Evolutionary conservation across 2,113 vertebrate species (phyloP).

Genomic region (Hoplias malabaricus): DNA sequence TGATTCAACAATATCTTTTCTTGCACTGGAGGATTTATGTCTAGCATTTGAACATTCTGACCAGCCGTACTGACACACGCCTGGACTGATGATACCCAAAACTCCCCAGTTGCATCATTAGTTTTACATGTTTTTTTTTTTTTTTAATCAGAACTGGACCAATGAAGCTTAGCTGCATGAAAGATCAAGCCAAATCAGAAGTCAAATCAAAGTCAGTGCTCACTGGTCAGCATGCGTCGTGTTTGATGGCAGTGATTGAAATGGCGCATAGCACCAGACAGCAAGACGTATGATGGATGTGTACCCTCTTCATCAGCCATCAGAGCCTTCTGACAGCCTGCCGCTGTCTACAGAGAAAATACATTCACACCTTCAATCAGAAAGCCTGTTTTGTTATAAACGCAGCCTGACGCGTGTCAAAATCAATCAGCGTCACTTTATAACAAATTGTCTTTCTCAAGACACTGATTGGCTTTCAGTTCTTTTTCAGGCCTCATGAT

Average conservation of each 20-base stretch:
- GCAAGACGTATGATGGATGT: conserved; percentile 2
- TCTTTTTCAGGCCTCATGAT: background rate
- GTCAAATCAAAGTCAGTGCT: background rate
- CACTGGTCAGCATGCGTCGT: background rate
- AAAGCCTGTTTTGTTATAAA: conserved; percentile 23
- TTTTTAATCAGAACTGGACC: background rate
- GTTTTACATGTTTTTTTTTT: background rate
- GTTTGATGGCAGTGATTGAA: background rate
- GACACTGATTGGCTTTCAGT: background rate
- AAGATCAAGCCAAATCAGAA: background rate
- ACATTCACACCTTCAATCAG: conserved; percentile 19
- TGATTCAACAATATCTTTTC: background rate
- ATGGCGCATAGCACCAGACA: background rate
- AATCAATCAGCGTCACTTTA: conserved; percentile 18
- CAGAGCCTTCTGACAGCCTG: conserved; percentile 8
- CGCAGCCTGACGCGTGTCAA: conserved; percentile 28
- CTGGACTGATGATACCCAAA: background rate
- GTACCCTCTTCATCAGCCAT: background rate
- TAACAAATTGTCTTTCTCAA: conserved; percentile 1
- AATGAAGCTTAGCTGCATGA: too few species aligned
- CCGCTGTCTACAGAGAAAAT: conserved; percentile 3
- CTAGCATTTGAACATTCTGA: background rate
- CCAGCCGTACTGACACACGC: background rate
- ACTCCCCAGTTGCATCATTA: background rate
- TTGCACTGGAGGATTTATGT: background rate